Evolutionary conservation across 2,113 vertebrate genomes (phyloP), one percentile per base, ranked within the genome.

Genomic region (Asarcornis scutulata): DNA sequence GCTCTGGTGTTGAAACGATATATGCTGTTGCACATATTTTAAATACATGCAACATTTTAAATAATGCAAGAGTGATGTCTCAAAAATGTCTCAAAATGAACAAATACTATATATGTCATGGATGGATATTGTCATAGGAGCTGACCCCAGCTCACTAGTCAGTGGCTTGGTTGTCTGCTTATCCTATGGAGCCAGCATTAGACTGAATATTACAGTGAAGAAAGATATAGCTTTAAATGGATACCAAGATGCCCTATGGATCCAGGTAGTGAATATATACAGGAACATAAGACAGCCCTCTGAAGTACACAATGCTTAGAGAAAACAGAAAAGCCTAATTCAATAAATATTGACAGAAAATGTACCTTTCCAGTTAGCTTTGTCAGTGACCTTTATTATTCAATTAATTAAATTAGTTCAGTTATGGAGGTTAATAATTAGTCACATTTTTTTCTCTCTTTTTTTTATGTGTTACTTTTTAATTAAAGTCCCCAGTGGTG

Each of bases 331-430:
- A 87, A 72, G 25, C 40, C 87, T 94, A 86, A 97, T 78, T 62
- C 83, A 93, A 62, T 93, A 93, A 93, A 67, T 67, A 96, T 76
- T 83, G 97, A 95, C 62, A 67, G 44, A 93, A 50, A 56, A 69
- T 59, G 23, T 86, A 84, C 40, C 22, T 88, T 94, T 93, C 60
- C 72, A 63, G 42, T 76, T 93, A 60, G 46, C 89, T 87, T 89
- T 92, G 83, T 94, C 16, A 95, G 71, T 77, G 75, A 89, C 26
- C 27, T 94, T 93, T 95, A 95, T 87, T 93, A 86, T 93, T 77
- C 85, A 94, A 67, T 85, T 92, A 96, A 96, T 95, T 96, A 93
- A 95, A 78, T 46, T 27, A 50, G 7, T n/a, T 40, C 32, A 53
- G 48, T 69, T 46, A 64, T 66, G 9, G 13, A 79, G 32, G 86